Conservation (phyloP, 2,888 invertebrate species). For the Laspeyria flexula region DNA sequence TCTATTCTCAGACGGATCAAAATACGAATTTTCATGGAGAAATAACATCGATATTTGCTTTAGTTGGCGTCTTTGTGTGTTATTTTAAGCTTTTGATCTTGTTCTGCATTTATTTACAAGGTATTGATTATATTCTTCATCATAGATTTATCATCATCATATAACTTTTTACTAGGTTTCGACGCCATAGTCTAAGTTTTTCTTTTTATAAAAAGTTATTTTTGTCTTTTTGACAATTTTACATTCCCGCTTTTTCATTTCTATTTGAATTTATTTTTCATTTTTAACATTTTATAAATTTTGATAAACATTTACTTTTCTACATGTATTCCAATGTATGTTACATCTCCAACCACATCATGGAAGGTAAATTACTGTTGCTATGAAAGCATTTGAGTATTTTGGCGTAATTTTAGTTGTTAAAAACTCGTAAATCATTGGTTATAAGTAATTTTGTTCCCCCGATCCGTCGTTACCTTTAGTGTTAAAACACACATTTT, state of each 20-base stretch:
- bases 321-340: neutral
- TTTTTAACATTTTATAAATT: constrained; percentile 5
- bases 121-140: neutral
- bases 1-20: constrained; percentile 56
- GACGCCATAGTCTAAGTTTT: constrained; percentile 61
- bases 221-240: constrained; percentile 68
- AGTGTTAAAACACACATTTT: too few species aligned
- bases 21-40: constrained; percentile 37
- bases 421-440: too few species aligned
- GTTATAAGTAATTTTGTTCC: too few species aligned
- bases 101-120: constrained; percentile 15
- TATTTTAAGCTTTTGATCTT: constrained; percentile 2
- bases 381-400: too few species aligned
- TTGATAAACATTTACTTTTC: neutral
- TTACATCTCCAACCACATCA: neutral
- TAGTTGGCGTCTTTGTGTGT: neutral
- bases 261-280: constrained; percentile 39
- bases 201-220: constrained; percentile 66
- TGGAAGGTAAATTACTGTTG: constrained; percentile 3
- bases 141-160: constrained; percentile 34
- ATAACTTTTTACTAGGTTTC: constrained; percentile 45
- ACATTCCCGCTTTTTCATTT: constrained; percentile 62
- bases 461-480: too few species aligned
- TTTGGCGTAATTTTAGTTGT: too few species aligned
- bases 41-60: constrained; percentile 26